phyloP scores from a whole-genome alignment of 2,888 invertebrate species.

The Thymelicus acteon region DNA sequence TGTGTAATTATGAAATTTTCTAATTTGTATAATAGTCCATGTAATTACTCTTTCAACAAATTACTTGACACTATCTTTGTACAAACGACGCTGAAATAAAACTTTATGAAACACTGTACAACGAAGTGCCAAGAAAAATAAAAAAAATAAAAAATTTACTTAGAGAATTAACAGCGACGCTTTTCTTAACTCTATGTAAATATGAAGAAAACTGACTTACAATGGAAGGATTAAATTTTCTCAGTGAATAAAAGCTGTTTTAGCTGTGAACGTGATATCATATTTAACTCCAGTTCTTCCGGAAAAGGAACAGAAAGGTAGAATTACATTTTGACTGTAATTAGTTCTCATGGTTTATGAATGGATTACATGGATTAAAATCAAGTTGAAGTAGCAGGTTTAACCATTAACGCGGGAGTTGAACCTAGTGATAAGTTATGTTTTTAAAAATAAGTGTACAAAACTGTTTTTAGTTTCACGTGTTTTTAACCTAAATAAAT shows the following conservation, averaged over 20 bases:
- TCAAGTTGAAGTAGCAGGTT: too few relatives aligned
- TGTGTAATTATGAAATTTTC: too few relatives aligned
- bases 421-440: too few relatives aligned
- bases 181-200: slow-evolving; percentile 43
- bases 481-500: too few relatives aligned
- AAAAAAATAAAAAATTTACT: slow-evolving; percentile 17
- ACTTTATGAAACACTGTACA: slow-evolving; percentile 2
- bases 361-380: too few relatives aligned
- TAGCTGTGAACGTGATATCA: slow-evolving; percentile 30
- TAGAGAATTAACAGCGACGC: slow-evolving; percentile 31
- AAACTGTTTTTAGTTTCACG: too few relatives aligned
- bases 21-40: not conserved
- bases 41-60: slow-evolving; percentile 11
- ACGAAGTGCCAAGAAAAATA: slow-evolving; percentile 18
- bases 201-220: slow-evolving; percentile 48
- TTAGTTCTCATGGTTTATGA: slow-evolving; percentile 1
- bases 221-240: slow-evolving; percentile 61
- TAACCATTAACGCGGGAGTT: too few relatives aligned
- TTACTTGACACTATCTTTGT: not conserved
- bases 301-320: slow-evolving; percentile 5
- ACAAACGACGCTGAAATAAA: slow-evolving; percentile 3
- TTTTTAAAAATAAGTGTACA: too few relatives aligned
- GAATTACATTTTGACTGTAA: not conserved
- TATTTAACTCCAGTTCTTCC: slow-evolving; percentile 28
- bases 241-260: slow-evolving; percentile 56